A percentile compares a stretch with the other conserved stretches of the same genome.
These are phyloP conservation scores for Paracentrotus lividus DNA, from an alignment of 53 echinoderm and acorn worm species.

Conservation along the genomic window DNA sequence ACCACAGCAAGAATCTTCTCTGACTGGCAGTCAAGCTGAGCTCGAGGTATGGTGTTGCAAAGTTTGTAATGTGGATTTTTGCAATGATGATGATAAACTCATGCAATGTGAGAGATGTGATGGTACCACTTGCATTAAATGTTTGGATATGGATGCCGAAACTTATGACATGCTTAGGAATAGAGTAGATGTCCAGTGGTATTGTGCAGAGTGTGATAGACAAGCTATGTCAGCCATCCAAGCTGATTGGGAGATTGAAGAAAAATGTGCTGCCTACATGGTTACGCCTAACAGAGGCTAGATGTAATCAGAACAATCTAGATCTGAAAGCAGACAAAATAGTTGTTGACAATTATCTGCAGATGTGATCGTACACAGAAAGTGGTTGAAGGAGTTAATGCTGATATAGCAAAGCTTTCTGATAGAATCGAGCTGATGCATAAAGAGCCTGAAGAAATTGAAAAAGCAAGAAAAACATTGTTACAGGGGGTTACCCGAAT, in stretches of 20 bases:
- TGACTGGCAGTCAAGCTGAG: too few species aligned
- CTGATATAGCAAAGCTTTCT: constrained; percentile 19
- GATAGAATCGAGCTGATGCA: constrained; percentile 38
- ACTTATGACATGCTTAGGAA: constrained; percentile 12
- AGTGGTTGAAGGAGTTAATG: constrained; percentile 26
- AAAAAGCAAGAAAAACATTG: constrained; percentile 48
- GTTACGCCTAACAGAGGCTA: neutral
- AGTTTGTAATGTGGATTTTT: too few species aligned
- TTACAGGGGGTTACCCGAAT: constrained; percentile 30
- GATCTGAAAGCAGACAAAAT: neutral
- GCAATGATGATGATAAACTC: too few species aligned
- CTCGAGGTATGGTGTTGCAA: too few species aligned
- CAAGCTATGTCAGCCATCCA: constrained; percentile 51
- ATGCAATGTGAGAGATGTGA: too few species aligned
- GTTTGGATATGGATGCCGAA: constrained; percentile 9
- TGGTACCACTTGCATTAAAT: neutral
- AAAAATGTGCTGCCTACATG: constrained; percentile 63
- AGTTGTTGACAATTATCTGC: too few species aligned
- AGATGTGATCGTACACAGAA: neutral
- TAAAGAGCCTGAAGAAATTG: constrained; percentile 42
- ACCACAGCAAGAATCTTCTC: too few species aligned
- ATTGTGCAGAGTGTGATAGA: constrained; percentile 58
- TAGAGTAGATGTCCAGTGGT: constrained; percentile 58
- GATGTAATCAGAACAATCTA: neutral
- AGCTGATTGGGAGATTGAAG: constrained; percentile 72